phyloP scores from a whole-genome alignment of 2,888 invertebrate genomes.

The Hypselothyrea guttata region DNA sequence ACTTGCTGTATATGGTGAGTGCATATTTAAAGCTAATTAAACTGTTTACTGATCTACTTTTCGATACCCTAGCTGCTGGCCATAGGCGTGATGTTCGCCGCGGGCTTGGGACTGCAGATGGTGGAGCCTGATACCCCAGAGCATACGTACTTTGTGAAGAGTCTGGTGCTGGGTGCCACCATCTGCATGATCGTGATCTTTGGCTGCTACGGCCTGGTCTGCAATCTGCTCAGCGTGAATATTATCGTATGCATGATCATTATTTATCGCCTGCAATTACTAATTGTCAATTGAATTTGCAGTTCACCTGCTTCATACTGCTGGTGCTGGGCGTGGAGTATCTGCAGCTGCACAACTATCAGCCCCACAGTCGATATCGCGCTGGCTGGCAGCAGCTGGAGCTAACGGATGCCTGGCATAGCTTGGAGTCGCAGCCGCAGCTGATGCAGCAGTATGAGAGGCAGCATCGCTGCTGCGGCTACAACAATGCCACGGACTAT shows the following conservation, averaged over 20 bases:
- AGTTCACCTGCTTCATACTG: constrained; percentile 74
- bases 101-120: constrained; percentile 64
- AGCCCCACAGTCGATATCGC: constrained; percentile 51
- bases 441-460: constrained; percentile 61
- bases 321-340: constrained; percentile 70
- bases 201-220: constrained; percentile 73
- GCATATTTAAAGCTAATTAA: not conserved
- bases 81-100: constrained; percentile 63
- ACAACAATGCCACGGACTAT: constrained; percentile 67
- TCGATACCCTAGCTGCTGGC: constrained; percentile 61
- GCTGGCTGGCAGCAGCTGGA: constrained; percentile 64
- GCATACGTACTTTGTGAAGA: constrained; percentile 76
- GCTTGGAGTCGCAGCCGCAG: constrained; percentile 53
- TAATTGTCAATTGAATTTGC: not conserved
- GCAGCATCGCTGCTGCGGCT: constrained; percentile 69
- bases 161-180: constrained; percentile 69
- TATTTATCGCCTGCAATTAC: too few relatives aligned
- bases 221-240: constrained; percentile 71
- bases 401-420: constrained; percentile 62
- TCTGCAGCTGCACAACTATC: constrained; percentile 72
- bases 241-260: constrained; percentile 58
- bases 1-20: constrained; percentile 74
- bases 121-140: constrained; percentile 74
- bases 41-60: not conserved
- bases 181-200: constrained; percentile 76